Conservation (phyloP, 2,888 invertebrate genomes). For the Hedychridium roseum region DNA sequence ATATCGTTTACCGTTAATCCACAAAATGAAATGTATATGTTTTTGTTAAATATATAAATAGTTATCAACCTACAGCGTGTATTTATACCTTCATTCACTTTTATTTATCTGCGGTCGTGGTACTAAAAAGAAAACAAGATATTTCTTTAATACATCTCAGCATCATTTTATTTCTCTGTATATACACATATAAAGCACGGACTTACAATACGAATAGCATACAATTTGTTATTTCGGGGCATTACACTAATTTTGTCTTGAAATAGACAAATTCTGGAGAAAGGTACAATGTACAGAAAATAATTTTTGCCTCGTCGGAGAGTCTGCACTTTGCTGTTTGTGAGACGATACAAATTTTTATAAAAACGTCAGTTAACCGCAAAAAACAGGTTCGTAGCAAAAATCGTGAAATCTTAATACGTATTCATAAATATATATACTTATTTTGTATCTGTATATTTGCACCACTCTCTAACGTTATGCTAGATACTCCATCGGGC, state of each 20-base stretch:
- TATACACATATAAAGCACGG: conserved; percentile 44
- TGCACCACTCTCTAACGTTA: conserved; percentile 6
- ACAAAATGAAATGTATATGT: conserved; percentile 31
- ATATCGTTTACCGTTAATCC: conserved; percentile 36
- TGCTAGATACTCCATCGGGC: conserved; percentile 18
- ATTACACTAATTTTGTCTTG: conserved; percentile 25
- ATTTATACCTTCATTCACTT: too few species aligned
- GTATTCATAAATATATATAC: conserved; percentile 14
- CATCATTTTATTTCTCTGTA: conserved; percentile 37
- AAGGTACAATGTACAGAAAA: too few species aligned
- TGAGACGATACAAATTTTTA: too few species aligned
- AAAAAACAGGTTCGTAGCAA: too few species aligned
- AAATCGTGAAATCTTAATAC: too few species aligned
- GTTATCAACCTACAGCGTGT: conserved; percentile 2
- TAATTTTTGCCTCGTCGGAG: too few species aligned
- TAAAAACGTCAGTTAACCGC: too few species aligned
- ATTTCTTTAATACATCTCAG: conserved; percentile 13
- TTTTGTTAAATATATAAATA: conserved; percentile 34
- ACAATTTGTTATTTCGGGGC: conserved; percentile 20
- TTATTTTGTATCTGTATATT: conserved; percentile 8
- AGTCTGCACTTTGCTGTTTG: too few species aligned
- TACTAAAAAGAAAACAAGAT: conserved; percentile 10
- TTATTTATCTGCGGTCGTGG: too few species aligned
- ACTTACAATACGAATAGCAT: conserved; percentile 37
- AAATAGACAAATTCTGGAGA: too few species aligned